Percentiles rank a stretch among this genome's conserved stretches.
Evolutionary conservation across 2,888 invertebrate species (phyloP).

Genomic region (Ecliptopera silaceata): DNA sequence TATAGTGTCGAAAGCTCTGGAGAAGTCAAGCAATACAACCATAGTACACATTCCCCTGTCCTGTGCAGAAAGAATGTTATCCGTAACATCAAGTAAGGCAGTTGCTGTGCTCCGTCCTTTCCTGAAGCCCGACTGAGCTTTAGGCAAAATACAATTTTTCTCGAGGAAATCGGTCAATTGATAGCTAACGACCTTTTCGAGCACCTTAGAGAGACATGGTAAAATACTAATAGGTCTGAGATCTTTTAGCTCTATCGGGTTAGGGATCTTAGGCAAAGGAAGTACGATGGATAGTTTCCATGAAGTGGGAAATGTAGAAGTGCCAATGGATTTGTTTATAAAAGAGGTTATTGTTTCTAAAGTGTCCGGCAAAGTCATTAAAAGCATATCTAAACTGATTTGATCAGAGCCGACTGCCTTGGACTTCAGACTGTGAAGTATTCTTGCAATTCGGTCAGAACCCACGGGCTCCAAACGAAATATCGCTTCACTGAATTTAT

Average conservation of each 20-base stretch:
- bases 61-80: slow-evolving; percentile 24
- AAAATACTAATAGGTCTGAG: slow-evolving; percentile 31
- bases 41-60: slow-evolving; percentile 25
- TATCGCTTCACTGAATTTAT: no score
- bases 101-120: slow-evolving; percentile 28
- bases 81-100: no score
- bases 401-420: no score
- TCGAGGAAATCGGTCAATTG: slow-evolving; percentile 10
- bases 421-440: no score
- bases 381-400: no score
- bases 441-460: no score
- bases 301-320: not conserved
- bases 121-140: slow-evolving; percentile 14
- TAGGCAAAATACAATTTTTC: slow-evolving; percentile 4
- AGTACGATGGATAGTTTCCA: slow-evolving; percentile 6
- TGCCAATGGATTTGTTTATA: no score
- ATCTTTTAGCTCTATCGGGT: no score
- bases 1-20: slow-evolving; percentile 30
- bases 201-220: slow-evolving; percentile 27
- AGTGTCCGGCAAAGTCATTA: no score
- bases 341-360: no score
- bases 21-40: slow-evolving; percentile 26
- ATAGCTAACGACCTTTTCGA: no score
- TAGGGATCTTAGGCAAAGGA: slow-evolving; percentile 4
- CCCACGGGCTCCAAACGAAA: no score